A percentile compares a stretch with the other conserved stretches of the same genome.
These are phyloP conservation scores for Galerucella nymphaeae DNA, from an alignment of 2,888 invertebrate genomes.

Conservation along the genomic window DNA sequence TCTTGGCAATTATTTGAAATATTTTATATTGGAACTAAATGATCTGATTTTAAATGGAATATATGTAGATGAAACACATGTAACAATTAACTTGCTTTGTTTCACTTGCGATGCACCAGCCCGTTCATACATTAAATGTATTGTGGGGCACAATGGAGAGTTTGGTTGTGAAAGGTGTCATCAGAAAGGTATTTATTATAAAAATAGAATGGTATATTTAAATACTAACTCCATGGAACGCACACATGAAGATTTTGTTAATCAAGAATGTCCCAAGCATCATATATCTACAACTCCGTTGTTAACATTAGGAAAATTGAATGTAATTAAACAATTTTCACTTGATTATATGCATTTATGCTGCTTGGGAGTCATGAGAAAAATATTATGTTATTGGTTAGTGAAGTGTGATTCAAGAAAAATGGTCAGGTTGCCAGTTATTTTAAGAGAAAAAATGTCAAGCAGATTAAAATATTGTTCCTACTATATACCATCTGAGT, in stretches of 20 bases:
- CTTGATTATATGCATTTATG: constrained; percentile 40
- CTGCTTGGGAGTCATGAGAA: constrained; percentile 42
- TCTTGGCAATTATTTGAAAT: constrained; percentile 18
- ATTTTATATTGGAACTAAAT: constrained; percentile 29
- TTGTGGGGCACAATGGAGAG: constrained; percentile 22
- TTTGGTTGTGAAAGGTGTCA: constrained; percentile 32
- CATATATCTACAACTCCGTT: constrained; percentile 24
- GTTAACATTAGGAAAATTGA: constrained; percentile 14
- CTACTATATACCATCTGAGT: constrained; percentile 33
- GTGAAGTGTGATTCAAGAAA: constrained; percentile 21
- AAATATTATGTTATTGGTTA: constrained; percentile 37
- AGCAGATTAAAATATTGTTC: constrained; percentile 22
- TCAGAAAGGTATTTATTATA: constrained; percentile 27
- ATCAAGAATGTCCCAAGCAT: constrained; percentile 27
- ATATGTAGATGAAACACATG: constrained; percentile 6
- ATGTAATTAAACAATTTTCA: constrained; percentile 33
- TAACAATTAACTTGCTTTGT: constrained; percentile 25
- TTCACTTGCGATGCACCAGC: constrained; percentile 35
- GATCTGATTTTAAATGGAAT: constrained; percentile 18
- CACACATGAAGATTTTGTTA: constrained; percentile 21
- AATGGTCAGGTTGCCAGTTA: constrained; percentile 19
- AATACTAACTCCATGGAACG: constrained; percentile 18
- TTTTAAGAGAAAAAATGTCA: constrained; percentile 29
- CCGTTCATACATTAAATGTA: constrained; percentile 22
- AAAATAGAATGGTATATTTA: constrained; percentile 25